Percentiles rank a stretch among this genome's conserved stretches.
These are phyloP conservation scores for Lampris megalopsis DNA, from an alignment of 2,113 vertebrate species.

Conservation along the genomic window DNA sequence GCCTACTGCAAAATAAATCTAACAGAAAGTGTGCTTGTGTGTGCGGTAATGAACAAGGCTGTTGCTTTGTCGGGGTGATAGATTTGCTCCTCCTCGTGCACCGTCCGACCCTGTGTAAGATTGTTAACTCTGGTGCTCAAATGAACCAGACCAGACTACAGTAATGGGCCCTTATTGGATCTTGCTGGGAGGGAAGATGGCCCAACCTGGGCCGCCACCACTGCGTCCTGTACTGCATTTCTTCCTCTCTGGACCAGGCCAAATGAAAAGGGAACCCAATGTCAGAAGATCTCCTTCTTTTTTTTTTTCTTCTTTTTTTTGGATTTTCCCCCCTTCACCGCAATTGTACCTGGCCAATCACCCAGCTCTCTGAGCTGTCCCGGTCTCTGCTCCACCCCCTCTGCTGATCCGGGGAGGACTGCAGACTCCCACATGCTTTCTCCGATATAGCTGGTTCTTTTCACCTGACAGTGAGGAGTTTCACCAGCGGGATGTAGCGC, in stretches of 20 bases:
- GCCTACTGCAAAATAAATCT: not conserved
- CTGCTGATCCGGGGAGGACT: too few species aligned
- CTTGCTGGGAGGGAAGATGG: conserved; percentile 50
- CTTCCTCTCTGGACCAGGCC: conserved; percentile 21
- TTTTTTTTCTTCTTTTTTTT: too few species aligned
- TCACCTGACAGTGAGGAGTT: too few species aligned
- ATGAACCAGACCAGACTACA: conserved; percentile 64
- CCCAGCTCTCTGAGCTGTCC: too few species aligned
- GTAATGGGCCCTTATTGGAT: conserved; percentile 72
- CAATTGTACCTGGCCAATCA: not conserved
- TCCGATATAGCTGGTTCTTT: too few species aligned
- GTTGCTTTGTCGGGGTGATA: conserved; percentile 23
- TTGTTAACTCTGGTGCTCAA: conserved; percentile 73
- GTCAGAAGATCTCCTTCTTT: not conserved
- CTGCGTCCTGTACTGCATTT: conserved; percentile 32
- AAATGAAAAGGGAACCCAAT: conserved; percentile 23
- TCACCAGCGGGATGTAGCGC: too few species aligned
- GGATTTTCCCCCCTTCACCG: conserved; percentile 10
- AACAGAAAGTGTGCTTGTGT: not conserved
- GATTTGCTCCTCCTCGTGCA: conserved; percentile 39
- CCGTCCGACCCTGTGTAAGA: conserved; percentile 50
- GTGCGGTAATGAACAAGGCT: conserved; percentile 20
- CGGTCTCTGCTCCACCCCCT: too few species aligned
- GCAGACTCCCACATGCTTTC: too few species aligned
- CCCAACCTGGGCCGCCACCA: conserved; percentile 57